Conservation (phyloP, 2,113 vertebrate species). For the Probosciger aterrimus region DNA sequence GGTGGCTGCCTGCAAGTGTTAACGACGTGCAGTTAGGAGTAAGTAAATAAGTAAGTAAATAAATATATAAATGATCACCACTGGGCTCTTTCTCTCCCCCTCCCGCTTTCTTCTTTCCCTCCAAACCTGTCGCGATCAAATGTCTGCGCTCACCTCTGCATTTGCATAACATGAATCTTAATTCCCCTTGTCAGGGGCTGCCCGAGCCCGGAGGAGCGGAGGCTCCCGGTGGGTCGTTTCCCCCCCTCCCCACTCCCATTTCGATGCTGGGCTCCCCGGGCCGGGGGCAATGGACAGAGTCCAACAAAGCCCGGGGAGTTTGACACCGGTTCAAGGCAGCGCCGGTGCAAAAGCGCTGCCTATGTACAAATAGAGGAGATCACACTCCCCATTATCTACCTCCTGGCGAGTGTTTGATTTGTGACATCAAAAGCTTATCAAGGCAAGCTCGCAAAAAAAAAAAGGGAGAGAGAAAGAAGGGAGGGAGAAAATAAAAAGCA, state of each 20-base stretch:
- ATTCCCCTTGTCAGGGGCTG: not conserved
- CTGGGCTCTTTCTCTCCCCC: not conserved
- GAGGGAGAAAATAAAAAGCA: not conserved
- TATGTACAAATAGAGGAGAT: slow-evolving; percentile 56
- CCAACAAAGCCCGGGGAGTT: not conserved
- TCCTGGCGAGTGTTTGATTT: slow-evolving; percentile 61
- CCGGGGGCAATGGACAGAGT: not conserved
- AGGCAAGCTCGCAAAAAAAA: not conserved
- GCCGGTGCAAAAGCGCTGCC: not conserved
- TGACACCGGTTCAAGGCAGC: not conserved
- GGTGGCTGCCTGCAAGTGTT: not conserved
- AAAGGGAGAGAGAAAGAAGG: too few species aligned
- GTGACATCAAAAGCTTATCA: slow-evolving; percentile 56
- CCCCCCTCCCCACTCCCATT: not conserved
- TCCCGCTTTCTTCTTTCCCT: not conserved
- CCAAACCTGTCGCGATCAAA: not conserved
- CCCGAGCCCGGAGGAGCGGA: not conserved
- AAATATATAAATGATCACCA: not conserved
- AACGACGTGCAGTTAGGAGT: not conserved
- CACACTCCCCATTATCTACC: slow-evolving; percentile 63
- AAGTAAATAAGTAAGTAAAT: not conserved
- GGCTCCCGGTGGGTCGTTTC: not conserved
- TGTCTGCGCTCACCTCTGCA: not conserved
- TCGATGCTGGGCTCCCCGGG: not conserved
- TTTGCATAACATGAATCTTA: not conserved